Evolutionary conservation across 1,140 invertebrate genomes (phyloP).

Genomic region (Phocides pigmalion): DNA sequence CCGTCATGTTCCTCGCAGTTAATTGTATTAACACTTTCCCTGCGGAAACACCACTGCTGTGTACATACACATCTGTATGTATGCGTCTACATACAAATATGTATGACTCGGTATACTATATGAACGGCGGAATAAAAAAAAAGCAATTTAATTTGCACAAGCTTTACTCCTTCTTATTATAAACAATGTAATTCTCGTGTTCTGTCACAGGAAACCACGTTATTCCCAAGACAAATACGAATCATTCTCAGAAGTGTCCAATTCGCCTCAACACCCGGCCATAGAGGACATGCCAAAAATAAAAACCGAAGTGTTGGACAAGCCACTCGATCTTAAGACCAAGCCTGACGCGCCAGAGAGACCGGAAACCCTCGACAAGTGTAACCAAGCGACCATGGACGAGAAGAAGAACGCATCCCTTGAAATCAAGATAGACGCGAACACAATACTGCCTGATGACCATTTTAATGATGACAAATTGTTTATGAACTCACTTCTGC

Average conservation of each 20-base stretch:
- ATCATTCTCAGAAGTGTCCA: slow-evolving; percentile 70
- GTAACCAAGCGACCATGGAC: slow-evolving; percentile 56
- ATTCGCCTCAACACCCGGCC: slow-evolving; percentile 66
- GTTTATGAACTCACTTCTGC: slow-evolving; percentile 75
- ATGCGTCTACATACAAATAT: too few species aligned
- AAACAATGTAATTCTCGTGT: neutral
- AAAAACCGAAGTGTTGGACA: slow-evolving; percentile 58
- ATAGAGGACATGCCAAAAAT: slow-evolving; percentile 63
- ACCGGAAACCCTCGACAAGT: slow-evolving; percentile 61
- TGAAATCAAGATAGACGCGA: slow-evolving; percentile 71
- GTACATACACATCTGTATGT: too few species aligned
- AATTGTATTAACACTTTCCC: too few species aligned
- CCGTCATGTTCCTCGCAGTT: too few species aligned
- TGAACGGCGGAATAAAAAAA: too few species aligned
- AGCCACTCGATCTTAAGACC: slow-evolving; percentile 67
- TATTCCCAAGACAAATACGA: slow-evolving; percentile 76
- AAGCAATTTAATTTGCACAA: too few species aligned
- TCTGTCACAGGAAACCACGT: slow-evolving; percentile 65
- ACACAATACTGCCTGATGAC: slow-evolving; percentile 67
- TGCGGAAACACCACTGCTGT: too few species aligned
- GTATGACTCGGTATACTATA: too few species aligned
- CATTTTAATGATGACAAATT: slow-evolving; percentile 72
- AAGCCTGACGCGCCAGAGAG: slow-evolving; percentile 54
- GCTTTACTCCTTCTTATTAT: too few species aligned
- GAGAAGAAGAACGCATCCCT: slow-evolving; percentile 48